Percentiles rank a stretch among this genome's conserved stretches.
phyloP scores from a whole-genome alignment of 2,113 vertebrate species.

The Podarcis raffonei region DNA sequence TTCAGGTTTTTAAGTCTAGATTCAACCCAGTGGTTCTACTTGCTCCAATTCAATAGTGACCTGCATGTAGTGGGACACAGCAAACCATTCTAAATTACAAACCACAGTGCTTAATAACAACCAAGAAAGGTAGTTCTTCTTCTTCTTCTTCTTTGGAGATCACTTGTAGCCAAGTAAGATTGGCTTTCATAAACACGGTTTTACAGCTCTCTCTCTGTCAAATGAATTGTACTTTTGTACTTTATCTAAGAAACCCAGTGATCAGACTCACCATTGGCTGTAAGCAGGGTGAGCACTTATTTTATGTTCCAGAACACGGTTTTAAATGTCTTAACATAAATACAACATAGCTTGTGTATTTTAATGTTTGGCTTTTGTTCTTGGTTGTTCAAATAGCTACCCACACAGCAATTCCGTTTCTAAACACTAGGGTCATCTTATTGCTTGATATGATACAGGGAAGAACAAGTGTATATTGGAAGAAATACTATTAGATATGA shows the following conservation, averaged over 20 bases:
- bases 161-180: too few species aligned
- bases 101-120: neutral
- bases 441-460: neutral
- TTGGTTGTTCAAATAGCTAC: neutral
- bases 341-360: neutral
- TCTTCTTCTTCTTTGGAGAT: neutral
- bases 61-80: neutral
- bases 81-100: neutral
- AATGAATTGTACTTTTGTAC: neutral
- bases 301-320: neutral
- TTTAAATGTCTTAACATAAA: conserved; percentile 5
- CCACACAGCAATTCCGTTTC: neutral
- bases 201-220: neutral
- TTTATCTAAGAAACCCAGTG: neutral
- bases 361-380: neutral
- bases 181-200: neutral
- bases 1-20: too few species aligned
- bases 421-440: neutral
- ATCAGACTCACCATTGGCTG: neutral
- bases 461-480: neutral
- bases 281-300: neutral
- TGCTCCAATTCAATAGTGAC: neutral
- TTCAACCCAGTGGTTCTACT: neutral
- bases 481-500: neutral
- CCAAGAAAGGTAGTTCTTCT: neutral